Conservation (phyloP, 2,888 invertebrate genomes). For the Prenolepis imparis region DNA sequence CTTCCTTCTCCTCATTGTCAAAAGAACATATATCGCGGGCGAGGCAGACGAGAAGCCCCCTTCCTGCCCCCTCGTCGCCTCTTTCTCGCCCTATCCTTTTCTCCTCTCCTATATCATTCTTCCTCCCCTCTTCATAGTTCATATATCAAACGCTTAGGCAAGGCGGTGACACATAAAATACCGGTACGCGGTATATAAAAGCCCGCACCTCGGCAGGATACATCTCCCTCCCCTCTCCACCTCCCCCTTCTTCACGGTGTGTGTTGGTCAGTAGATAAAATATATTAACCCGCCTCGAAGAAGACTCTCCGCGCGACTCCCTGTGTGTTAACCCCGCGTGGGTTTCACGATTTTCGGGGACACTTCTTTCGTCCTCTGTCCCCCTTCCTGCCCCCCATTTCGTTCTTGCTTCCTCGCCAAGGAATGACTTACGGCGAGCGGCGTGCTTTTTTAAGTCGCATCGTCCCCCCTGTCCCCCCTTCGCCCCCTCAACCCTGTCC, state of each 20-base stretch:
- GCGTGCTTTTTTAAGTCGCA: slow-evolving; percentile 74
- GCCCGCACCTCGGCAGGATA: slow-evolving; percentile 66
- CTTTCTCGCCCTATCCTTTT: too few relatives aligned
- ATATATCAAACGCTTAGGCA: slow-evolving; percentile 84
- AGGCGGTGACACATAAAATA: slow-evolving; percentile 85
- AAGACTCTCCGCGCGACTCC: slow-evolving; percentile 40
- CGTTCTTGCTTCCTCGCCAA: slow-evolving; percentile 60
- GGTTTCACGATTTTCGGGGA: slow-evolving; percentile 82
- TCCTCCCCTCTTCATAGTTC: slow-evolving; percentile 77
- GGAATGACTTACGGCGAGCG: slow-evolving; percentile 78
- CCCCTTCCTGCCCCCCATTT: slow-evolving; percentile 35
- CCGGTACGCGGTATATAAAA: slow-evolving; percentile 81
- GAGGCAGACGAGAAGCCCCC: slow-evolving; percentile 28
- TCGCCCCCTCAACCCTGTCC: too few relatives aligned
- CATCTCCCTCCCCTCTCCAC: slow-evolving; percentile 36
- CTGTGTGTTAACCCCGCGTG: slow-evolving; percentile 70
- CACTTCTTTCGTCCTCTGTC: slow-evolving; percentile 67
- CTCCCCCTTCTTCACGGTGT: not conserved
- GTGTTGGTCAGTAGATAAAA: slow-evolving; percentile 78
- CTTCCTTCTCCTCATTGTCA: slow-evolving; percentile 40
- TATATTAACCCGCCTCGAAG: slow-evolving; percentile 78
- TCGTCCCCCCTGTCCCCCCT: too few relatives aligned
- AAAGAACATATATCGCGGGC: slow-evolving; percentile 49
- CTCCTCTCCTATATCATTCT: slow-evolving; percentile 54
- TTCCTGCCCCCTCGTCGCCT: not conserved